phyloP scores from a whole-genome alignment of 1,140 invertebrate species.

The Hermatobates lingyangjiaoensis region DNA sequence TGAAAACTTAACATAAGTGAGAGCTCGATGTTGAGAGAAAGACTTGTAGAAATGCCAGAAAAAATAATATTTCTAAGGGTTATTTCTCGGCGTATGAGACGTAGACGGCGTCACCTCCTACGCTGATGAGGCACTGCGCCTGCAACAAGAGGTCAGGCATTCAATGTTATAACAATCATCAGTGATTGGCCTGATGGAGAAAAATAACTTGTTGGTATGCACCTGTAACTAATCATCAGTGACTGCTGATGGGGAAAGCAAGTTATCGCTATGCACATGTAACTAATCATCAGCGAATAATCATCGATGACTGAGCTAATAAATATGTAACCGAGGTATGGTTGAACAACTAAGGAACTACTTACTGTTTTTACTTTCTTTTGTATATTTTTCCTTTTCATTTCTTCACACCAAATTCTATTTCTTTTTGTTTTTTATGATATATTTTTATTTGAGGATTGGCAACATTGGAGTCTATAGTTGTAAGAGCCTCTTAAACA shows the following conservation, averaged over 20 bases:
- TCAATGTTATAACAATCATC: slow-evolving; percentile 1
- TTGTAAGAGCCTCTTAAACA: too few species aligned
- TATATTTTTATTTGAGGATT: too few species aligned
- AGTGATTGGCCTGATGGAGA: not conserved
- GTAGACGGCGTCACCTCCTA: slow-evolving; percentile 80
- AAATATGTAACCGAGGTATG: not conserved
- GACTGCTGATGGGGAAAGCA: not conserved
- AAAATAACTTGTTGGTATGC: not conserved
- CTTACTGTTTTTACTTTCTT: too few species aligned
- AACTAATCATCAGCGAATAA: not conserved
- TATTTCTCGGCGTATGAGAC: slow-evolving; percentile 31
- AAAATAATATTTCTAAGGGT: too few species aligned
- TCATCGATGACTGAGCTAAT: not conserved
- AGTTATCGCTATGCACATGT: not conserved
- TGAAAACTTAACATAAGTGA: too few species aligned
- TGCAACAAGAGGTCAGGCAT: slow-evolving; percentile 26
- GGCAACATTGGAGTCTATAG: too few species aligned
- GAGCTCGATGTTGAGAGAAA: too few species aligned
- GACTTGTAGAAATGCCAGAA: too few species aligned
- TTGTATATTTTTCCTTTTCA: too few species aligned
- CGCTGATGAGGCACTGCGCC: slow-evolving; percentile 85
- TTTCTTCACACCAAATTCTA: too few species aligned
- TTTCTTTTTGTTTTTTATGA: too few species aligned
- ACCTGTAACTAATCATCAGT: not conserved
- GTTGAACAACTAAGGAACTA: too few species aligned